phyloP scores from a whole-genome alignment of 2,888 invertebrate species.

The Eupsilia transversa region DNA sequence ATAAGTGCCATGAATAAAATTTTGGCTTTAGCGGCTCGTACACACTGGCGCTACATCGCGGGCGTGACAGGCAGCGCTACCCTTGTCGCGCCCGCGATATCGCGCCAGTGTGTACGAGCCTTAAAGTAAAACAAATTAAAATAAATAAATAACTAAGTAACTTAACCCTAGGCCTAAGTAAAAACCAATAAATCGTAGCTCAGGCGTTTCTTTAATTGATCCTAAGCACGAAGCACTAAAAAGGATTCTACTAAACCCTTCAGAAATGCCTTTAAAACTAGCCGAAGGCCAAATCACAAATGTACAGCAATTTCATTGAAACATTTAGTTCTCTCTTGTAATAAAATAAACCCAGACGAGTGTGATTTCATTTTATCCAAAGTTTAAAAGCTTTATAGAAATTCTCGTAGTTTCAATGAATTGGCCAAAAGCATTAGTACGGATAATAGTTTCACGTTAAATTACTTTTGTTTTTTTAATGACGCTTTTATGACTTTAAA shows the following conservation, averaged over 20 bases:
- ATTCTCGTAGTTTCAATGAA: slow-evolving; percentile 12
- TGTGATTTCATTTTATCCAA: neutral
- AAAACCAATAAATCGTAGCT: slow-evolving; percentile 15
- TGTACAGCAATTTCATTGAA: slow-evolving; percentile 1
- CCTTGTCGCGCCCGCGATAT: too few relatives aligned
- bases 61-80: too few relatives aligned
- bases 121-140: neutral
- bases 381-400: slow-evolving; percentile 6
- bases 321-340: neutral
- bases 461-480: slow-evolving; percentile 14
- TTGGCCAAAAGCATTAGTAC: neutral
- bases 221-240: neutral
- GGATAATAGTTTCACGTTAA: slow-evolving; percentile 1
- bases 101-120: too few relatives aligned
- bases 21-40: too few relatives aligned
- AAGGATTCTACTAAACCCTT: neutral
- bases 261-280: neutral
- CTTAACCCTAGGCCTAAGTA: neutral
- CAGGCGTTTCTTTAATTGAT: neutral
- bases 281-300: neutral
- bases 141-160: neutral
- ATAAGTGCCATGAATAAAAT: too few relatives aligned
- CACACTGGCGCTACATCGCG: too few relatives aligned
- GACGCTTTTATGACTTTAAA: neutral
- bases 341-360: slow-evolving; percentile 13